Base-by-base conservation (phyloP, 1,140 invertebrate genomes). In the Pollicipes pollicipes region DNA sequence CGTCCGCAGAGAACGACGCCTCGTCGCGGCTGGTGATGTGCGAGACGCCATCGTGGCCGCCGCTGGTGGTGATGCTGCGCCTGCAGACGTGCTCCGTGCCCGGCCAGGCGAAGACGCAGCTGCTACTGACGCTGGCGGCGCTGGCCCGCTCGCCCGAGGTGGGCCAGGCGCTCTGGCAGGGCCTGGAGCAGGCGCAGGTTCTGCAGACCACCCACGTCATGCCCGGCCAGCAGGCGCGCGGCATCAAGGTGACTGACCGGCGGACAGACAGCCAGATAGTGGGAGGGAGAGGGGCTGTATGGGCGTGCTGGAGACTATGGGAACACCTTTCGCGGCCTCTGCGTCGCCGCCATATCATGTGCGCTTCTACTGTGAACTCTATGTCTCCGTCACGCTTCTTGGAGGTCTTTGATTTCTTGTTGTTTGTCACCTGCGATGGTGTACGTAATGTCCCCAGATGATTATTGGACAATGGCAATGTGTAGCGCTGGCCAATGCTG, bases 161-260 rank as follows among this genome's bases (percentile, higher is more conserved):
- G 63, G 63, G 6, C 24, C 24, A 24, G 63, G 24, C 63, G 26
- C 63, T 64, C 10, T 64, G 63, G 63, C 63, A 64, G 24, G 24
- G 27, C 24, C 63, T 64, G 63, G 63, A 64, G 24, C 24, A 24
- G 21, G 63, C 63, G 24, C 63, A 64, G 63, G 6, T 64, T 24
- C 63, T 64, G 63, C 63, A 64, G 27, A 64, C 63, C 27, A 24
- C 21, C 24, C 63, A 35, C 6, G 35, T 35, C 35, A 35, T 27
- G 63, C 27, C 63, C 63, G 63, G 24, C 26, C 63, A 64, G 63
- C 63, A 24, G 27, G 24, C 63, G 27, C 63, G 63, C 26, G 63
- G 63, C 26, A 64, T 64, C 63, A 24, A 64, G 63, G 63, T 64
- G 63, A 64, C n/a, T n/a, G n/a, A n/a, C n/a, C n/a, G n/a, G n/a